Evolutionary conservation across 1,140 invertebrate species (phyloP).

Genomic region (Drosophila nigrodunni): DNA sequence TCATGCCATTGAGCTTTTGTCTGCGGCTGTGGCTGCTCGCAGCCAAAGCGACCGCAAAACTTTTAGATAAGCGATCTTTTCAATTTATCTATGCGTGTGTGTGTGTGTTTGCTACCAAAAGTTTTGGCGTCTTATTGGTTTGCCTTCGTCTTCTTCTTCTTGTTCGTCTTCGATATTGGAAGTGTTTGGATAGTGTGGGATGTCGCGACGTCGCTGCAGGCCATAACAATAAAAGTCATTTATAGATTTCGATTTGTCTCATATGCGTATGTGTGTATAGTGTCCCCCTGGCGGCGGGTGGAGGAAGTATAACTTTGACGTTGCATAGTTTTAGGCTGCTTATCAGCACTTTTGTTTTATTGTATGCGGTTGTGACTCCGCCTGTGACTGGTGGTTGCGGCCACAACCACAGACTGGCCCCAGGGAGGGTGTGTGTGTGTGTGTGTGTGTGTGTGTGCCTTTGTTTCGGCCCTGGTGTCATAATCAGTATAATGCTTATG

Average conservation of each 20-base stretch:
- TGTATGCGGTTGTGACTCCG: constrained; percentile 33
- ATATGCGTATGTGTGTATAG: constrained; percentile 45
- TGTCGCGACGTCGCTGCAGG: constrained; percentile 57
- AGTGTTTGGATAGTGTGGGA: constrained; percentile 24
- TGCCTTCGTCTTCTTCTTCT: neutral
- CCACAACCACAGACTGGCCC: neutral
- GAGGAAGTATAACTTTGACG: constrained; percentile 54
- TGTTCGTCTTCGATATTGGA: constrained; percentile 10
- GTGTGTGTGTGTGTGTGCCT: constrained; percentile 11
- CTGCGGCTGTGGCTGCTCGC: constrained; percentile 39
- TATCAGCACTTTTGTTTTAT: constrained; percentile 81
- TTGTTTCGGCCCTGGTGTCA: constrained; percentile 68
- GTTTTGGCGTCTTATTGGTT: constrained; percentile 55
- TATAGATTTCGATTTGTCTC: constrained; percentile 77
- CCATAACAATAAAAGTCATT: constrained; percentile 81
- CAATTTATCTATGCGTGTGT: constrained; percentile 34
- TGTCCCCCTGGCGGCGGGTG: constrained; percentile 1
- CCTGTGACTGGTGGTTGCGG: constrained; percentile 1
- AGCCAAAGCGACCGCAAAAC: constrained; percentile 51
- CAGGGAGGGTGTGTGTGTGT: neutral
- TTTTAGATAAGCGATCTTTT: constrained; percentile 61
- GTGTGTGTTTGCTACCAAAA: constrained; percentile 13
- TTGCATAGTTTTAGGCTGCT: constrained; percentile 74
- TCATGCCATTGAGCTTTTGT: constrained; percentile 28
- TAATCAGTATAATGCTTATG: constrained; percentile 84